phyloP scores from a whole-genome alignment of 2,797 vertebrate genomes.

The Alosa sapidissima region DNA sequence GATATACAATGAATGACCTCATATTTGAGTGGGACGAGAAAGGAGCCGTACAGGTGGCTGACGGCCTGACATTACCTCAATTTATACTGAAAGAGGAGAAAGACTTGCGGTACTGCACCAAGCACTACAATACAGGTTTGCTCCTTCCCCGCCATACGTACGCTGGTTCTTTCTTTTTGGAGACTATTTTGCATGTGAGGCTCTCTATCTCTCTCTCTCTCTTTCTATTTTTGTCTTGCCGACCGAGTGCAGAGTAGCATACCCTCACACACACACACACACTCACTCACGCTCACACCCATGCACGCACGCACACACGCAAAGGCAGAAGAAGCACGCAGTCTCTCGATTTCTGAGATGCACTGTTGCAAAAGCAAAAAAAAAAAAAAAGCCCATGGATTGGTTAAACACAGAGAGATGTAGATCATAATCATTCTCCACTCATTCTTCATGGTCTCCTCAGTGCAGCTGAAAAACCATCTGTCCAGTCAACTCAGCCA shows the following conservation, averaged over 20 bases:
- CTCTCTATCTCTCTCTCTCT: constrained; percentile 24
- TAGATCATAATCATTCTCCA: constrained; percentile 33
- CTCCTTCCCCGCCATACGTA: constrained; percentile 11
- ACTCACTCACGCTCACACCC: not conserved
- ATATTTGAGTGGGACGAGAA: constrained; percentile 99
- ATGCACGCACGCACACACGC: not conserved
- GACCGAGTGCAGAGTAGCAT: constrained; percentile 31
- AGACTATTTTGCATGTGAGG: constrained; percentile 34
- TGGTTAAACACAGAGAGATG: constrained; percentile 21
- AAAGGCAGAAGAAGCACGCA: constrained; percentile 24
- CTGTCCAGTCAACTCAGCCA: constrained; percentile 50
- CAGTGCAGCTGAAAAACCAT: constrained; percentile 52
- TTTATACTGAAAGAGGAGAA: constrained; percentile 98
- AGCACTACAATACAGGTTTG: constrained; percentile 98
- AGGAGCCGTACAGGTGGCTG: constrained; percentile 94
- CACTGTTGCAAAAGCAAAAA: constrained; percentile 19
- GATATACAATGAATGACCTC: constrained; percentile 98
- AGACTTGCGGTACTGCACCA: constrained; percentile 96
- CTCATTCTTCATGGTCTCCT: constrained; percentile 49
- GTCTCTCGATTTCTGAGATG: constrained; percentile 21
- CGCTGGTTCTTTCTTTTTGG: constrained; percentile 22
- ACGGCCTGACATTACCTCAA: constrained; percentile 93
- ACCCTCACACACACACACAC: constrained; percentile 4
- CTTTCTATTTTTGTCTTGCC: constrained; percentile 32
- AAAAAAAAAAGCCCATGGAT: not conserved